Evolutionary conservation across 2,797 vertebrate species (phyloP).

Genomic region (Gastrophryne carolinensis): DNA sequence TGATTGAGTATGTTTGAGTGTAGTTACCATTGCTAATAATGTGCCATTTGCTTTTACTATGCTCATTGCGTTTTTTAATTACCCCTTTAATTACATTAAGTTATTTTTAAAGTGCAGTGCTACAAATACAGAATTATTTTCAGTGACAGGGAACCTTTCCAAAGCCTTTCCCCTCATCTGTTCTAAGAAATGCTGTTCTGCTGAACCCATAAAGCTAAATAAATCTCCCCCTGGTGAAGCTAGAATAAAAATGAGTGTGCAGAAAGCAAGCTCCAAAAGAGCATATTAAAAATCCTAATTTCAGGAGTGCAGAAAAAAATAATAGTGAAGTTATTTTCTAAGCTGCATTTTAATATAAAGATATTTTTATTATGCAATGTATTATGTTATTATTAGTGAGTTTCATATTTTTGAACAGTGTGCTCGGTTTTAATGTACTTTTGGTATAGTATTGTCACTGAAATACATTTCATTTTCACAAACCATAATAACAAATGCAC

Average conservation of each 20-base stretch:
- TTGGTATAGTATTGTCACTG: slow-evolving; percentile 29
- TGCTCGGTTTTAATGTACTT: slow-evolving; percentile 44
- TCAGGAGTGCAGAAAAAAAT: slow-evolving; percentile 33
- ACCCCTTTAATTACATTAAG: too few species aligned
- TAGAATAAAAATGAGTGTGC: slow-evolving; percentile 45
- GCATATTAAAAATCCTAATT: slow-evolving; percentile 37
- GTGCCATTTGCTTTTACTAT: neutral
- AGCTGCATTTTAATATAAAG: slow-evolving; percentile 41
- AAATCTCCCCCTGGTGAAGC: slow-evolving; percentile 36
- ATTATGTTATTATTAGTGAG: slow-evolving; percentile 48
- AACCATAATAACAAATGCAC: slow-evolving; percentile 41
- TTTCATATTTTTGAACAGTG: slow-evolving; percentile 35
- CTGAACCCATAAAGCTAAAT: slow-evolving; percentile 35
- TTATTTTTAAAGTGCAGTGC: neutral
- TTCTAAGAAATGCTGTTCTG: neutral
- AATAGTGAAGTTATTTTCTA: slow-evolving; percentile 40
- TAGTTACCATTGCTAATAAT: neutral
- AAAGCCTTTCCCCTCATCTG: neutral
- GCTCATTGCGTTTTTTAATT: neutral
- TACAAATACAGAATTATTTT: neutral
- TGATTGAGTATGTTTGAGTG: too few species aligned
- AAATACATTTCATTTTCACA: slow-evolving; percentile 30
- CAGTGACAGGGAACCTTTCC: neutral
- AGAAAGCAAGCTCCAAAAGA: slow-evolving; percentile 34
- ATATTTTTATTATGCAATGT: slow-evolving; percentile 43